Conservation (phyloP, 2,797 vertebrate species). For the Cheirogaleus major region DNA sequence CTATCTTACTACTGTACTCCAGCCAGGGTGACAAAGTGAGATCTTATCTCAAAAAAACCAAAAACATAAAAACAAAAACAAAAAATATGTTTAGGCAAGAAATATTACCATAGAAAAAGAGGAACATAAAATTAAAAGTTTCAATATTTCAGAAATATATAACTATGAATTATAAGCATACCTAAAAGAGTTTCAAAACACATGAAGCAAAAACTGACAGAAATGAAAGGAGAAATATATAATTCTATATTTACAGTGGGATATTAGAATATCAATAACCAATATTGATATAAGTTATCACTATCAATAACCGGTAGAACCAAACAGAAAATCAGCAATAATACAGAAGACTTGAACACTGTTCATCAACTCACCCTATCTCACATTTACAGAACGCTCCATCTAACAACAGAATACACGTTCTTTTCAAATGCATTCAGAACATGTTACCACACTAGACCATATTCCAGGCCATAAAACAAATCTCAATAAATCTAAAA, state of each 20-base stretch:
- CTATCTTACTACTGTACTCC: neutral
- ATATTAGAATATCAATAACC: neutral
- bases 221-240: neutral
- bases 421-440: neutral
- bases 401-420: neutral
- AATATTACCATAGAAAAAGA: neutral
- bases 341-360: neutral
- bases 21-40: neutral
- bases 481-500: neutral
- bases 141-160: neutral
- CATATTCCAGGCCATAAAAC: neutral
- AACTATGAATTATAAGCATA: neutral
- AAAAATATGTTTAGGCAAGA: neutral
- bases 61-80: neutral
- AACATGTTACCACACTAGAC: neutral
- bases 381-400: neutral
- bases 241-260: neutral
- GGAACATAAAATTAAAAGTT: neutral
- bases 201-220: neutral
- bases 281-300: neutral
- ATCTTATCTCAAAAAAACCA: neutral
- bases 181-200: neutral
- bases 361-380: neutral
- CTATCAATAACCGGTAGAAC: neutral
- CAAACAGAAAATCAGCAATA: neutral